Evolutionary conservation across 2,888 invertebrate genomes (phyloP).

Genomic region (Cloeon dipterum): DNA sequence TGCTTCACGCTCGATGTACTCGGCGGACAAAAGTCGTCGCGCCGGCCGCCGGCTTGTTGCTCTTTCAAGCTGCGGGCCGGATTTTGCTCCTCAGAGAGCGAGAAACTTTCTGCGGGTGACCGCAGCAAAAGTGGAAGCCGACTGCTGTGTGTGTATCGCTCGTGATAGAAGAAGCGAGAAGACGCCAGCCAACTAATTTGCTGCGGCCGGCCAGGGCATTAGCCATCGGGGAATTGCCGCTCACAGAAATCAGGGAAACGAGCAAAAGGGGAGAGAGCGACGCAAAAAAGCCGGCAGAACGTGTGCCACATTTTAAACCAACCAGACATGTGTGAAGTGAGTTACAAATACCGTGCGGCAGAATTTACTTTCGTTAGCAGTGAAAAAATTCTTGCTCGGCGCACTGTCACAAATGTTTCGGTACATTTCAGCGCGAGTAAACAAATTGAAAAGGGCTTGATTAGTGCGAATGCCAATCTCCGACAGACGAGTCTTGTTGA

Average conservation of each 20-base stretch:
- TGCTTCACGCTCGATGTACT: no score
- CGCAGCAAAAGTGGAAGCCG: background rate
- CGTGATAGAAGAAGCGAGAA: slow-evolving; percentile 5
- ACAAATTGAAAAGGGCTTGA: no score
- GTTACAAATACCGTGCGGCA: no score
- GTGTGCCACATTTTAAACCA: background rate
- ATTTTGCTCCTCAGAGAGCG: background rate
- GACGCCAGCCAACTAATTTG: no score
- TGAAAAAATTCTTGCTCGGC: no score
- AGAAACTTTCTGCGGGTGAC: background rate
- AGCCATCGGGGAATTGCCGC: slow-evolving; percentile 3
- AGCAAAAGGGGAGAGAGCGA: slow-evolving; percentile 3
- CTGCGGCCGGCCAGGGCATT: background rate
- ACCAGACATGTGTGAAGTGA: background rate
- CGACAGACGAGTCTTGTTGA: no score
- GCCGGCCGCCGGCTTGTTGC: slow-evolving; percentile 6
- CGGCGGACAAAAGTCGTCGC: no score
- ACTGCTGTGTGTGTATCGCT: no score
- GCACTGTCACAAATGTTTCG: no score
- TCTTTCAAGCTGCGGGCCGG: background rate
- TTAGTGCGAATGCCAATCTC: no score
- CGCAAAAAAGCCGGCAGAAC: slow-evolving; percentile 1
- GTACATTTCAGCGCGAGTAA: no score
- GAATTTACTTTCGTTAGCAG: no score
- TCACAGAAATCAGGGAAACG: slow-evolving; percentile 2